Percentiles rank a stretch among this genome's conserved stretches.
These are phyloP conservation scores for Anoplophora glabripennis DNA, from an alignment of 1,140 invertebrate genomes.

Conservation along the genomic window DNA sequence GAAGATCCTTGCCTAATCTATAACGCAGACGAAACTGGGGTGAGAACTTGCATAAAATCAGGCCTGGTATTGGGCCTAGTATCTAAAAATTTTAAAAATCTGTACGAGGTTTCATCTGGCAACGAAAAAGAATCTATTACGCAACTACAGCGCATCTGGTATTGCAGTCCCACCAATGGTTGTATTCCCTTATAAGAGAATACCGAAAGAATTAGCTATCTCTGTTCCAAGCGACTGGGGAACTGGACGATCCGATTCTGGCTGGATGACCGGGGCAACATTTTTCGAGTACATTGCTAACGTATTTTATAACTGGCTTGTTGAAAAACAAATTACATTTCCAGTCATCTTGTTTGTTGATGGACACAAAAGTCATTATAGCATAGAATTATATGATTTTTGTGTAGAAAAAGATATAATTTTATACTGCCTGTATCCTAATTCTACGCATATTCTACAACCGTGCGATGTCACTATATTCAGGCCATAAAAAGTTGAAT, in stretches of 20 bases:
- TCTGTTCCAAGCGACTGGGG: conserved; percentile 42
- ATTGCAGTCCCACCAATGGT: conserved; percentile 40
- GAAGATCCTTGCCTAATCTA: conserved; percentile 40
- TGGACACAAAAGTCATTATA: conserved; percentile 48
- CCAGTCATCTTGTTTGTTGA: conserved; percentile 48
- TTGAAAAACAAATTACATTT: conserved; percentile 34
- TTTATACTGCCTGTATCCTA: conserved; percentile 44
- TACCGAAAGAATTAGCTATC: conserved; percentile 31
- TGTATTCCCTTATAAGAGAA: conserved; percentile 30
- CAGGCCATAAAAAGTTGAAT: conserved; percentile 38
- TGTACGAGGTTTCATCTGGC: conserved; percentile 31
- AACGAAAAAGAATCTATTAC: conserved; percentile 44
- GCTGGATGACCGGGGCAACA: conserved; percentile 46
- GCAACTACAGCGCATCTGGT: conserved; percentile 45
- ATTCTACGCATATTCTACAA: conserved; percentile 47
- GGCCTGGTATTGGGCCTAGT: conserved; percentile 31
- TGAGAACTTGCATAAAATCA: conserved; percentile 39
- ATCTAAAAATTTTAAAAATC: conserved; percentile 27
- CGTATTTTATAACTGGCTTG: conserved; percentile 41
- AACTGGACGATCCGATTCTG: conserved; percentile 42
- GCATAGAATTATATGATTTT: conserved; percentile 42
- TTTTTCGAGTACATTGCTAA: conserved; percentile 49
- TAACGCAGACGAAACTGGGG: conserved; percentile 47
- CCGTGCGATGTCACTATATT: conserved; percentile 47
- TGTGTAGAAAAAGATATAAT: conserved; percentile 44